A percentile compares a stretch with the other conserved stretches of the same genome.
phyloP scores from a whole-genome alignment of 2,888 invertebrate species.

The Drosophila rubida region DNA sequence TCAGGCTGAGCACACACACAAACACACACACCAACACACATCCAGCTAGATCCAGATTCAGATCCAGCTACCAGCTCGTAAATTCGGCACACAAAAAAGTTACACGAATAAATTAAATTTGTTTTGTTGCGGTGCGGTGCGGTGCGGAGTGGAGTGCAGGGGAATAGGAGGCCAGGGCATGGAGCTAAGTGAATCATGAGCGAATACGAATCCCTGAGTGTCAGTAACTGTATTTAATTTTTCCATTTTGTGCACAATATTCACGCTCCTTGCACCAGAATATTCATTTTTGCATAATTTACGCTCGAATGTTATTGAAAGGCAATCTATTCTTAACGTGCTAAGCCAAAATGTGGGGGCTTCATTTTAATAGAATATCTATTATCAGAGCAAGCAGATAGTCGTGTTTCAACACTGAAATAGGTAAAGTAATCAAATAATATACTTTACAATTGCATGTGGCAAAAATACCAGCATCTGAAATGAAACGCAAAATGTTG shows the following conservation, averaged over 20 bases:
- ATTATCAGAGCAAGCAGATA: no score
- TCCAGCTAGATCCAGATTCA: background rate
- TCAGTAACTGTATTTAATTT: slow-evolving; percentile 65
- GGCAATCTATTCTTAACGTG: slow-evolving; percentile 1
- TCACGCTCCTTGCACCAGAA: slow-evolving; percentile 53
- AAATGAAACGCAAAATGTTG: background rate
- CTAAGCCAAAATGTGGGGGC: background rate
- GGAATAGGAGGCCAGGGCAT: background rate
- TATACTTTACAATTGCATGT: background rate
- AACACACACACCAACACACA: background rate
- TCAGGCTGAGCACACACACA: slow-evolving; percentile 26
- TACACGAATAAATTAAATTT: slow-evolving; percentile 77
- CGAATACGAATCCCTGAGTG: slow-evolving; percentile 32
- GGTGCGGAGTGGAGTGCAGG: slow-evolving; percentile 9
- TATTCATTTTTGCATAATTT: slow-evolving; percentile 51
- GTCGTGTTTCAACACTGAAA: background rate
- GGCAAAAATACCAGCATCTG: background rate
- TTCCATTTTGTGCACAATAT: slow-evolving; percentile 62
- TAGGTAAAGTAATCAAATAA: background rate
- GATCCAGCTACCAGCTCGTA: slow-evolving; percentile 53
- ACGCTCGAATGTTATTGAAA: background rate
- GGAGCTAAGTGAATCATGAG: slow-evolving; percentile 10
- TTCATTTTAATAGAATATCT: background rate
- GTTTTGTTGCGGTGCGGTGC: slow-evolving; percentile 41
- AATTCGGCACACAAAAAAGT: slow-evolving; percentile 69